Base-by-base conservation (phyloP, 2,113 vertebrate species). In the Entosphenus tridentatus region DNA sequence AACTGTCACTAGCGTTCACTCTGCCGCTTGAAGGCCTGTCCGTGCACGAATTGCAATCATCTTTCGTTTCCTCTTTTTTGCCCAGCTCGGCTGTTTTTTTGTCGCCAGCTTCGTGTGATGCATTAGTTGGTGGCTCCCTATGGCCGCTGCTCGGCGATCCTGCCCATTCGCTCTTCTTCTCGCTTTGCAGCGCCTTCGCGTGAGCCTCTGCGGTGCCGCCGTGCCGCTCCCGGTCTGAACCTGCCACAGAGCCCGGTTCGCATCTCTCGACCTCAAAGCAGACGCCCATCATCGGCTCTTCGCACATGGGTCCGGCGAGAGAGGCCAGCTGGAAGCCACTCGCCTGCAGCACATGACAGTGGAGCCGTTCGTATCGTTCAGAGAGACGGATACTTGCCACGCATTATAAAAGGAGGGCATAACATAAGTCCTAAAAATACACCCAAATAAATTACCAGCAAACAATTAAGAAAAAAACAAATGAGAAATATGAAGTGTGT, bases 271-370 rank as follows among this genome's bases (percentile, higher is more conserved):
- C 77, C 0, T 80, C 75, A 75, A 96, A 95, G 74, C 92, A 95
- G 55, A 98, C 89, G 2, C 92, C 93, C 93, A 96, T 96, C 67
- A 98, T 80, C 1, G 93, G 92, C 75, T 98, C 93, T 77, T 98
- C 93, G 71, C 90, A 96, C 88, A 98, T 86, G 57, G 93, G 93
- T 39, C 92, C 93, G 0, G 93, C 80, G 56, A 96, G 83, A 0
- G 89, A 79, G 14, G 87, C 93, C 16, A 98, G 77, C 76, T 96
- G 93, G 78, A 96, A 98, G 69, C 93, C 93, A 12, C 87, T 65
- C 62, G 21, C 62, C 62, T 65, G 13, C 10, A 16, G 62, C 18
- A 39, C 39, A 3, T 39, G 39, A 39, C 39, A 39, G 39, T 39
- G 39, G 39, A 39, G 39, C 5, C 39, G 5, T 39, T 39, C 39